Conservation (phyloP, 2,797 vertebrate species). For the Todus mexicanus region DNA sequence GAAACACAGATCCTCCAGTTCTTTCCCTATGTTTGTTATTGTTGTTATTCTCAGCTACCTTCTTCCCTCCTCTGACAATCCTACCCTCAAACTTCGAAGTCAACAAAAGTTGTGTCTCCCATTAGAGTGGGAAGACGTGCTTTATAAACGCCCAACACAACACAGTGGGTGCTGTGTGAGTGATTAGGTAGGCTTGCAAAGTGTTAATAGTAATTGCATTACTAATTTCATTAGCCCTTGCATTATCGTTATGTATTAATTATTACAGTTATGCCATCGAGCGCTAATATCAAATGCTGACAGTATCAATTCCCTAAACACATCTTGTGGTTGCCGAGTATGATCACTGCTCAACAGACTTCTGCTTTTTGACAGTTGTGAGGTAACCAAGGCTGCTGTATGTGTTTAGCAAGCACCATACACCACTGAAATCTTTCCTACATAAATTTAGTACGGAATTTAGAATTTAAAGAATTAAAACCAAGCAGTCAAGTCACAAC, state of each 20-base stretch:
- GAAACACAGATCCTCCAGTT: background rate
- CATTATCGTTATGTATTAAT: slow-evolving; percentile 68
- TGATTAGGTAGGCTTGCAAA: background rate
- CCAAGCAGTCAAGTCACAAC: background rate
- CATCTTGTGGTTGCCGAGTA: slow-evolving; percentile 67
- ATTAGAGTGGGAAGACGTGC: background rate
- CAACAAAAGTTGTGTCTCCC: background rate
- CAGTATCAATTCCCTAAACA: slow-evolving; percentile 66
- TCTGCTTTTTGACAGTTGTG: slow-evolving; percentile 29
- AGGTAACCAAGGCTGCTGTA: background rate
- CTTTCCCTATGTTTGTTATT: background rate
- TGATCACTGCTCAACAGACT: slow-evolving; percentile 15
- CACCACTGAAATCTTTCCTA: background rate
- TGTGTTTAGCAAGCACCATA: background rate
- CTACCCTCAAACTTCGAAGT: background rate
- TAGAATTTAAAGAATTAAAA: background rate
- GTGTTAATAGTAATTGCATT: slow-evolving; percentile 7
- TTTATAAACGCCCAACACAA: background rate
- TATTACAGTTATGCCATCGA: slow-evolving; percentile 58
- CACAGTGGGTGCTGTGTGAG: background rate
- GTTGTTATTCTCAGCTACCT: background rate
- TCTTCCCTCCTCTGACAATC: background rate
- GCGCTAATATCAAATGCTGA: slow-evolving; percentile 57
- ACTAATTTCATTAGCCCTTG: slow-evolving; percentile 68
- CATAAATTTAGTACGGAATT: background rate